These are phyloP conservation scores for Melanocharis versteri DNA, from an alignment of 2,113 vertebrate genomes.

Conservation along the genomic window DNA sequence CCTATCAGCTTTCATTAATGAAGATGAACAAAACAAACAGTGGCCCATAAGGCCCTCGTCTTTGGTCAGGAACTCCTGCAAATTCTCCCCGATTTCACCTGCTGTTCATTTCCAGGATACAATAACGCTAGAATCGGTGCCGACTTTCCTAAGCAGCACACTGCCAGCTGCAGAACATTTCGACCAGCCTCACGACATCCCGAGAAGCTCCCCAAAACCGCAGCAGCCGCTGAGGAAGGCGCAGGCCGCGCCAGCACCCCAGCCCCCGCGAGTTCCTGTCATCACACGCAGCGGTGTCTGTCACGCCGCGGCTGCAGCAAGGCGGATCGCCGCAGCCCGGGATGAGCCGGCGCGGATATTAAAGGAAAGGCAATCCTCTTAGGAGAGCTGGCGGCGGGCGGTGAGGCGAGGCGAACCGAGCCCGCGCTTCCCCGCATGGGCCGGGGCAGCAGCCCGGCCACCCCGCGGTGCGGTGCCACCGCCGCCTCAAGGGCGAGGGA, in stretches of 20 bases:
- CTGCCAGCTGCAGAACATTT: fast-evolving
- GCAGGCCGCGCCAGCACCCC: not conserved
- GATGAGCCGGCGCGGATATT: conserved; percentile 73
- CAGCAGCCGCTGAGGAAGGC: not conserved
- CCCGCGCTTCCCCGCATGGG: not conserved
- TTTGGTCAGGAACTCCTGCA: not conserved
- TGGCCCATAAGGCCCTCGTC: no score
- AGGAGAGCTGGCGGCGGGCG: conserved; percentile 33
- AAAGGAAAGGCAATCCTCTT: conserved; percentile 88
- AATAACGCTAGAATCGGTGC: fast-evolving
- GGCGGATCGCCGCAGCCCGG: conserved; percentile 11
- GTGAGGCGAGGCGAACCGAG: not conserved
- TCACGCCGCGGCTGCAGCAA: not conserved
- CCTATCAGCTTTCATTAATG: not conserved
- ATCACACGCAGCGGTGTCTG: not conserved
- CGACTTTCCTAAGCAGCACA: no score
- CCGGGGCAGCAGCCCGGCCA: not conserved
- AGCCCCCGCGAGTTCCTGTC: not conserved
- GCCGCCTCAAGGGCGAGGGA: not conserved
- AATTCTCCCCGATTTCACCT: not conserved
- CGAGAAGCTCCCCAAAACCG: not conserved
- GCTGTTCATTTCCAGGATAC: not conserved
- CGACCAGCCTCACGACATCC: not conserved
- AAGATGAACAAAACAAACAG: not conserved
- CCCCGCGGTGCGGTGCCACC: not conserved